A percentile compares a stretch with the other conserved stretches of the same genome.
Conservation (phyloP, 2,797 vertebrate genomes). For the Silurus lanzhouensis region DNA sequence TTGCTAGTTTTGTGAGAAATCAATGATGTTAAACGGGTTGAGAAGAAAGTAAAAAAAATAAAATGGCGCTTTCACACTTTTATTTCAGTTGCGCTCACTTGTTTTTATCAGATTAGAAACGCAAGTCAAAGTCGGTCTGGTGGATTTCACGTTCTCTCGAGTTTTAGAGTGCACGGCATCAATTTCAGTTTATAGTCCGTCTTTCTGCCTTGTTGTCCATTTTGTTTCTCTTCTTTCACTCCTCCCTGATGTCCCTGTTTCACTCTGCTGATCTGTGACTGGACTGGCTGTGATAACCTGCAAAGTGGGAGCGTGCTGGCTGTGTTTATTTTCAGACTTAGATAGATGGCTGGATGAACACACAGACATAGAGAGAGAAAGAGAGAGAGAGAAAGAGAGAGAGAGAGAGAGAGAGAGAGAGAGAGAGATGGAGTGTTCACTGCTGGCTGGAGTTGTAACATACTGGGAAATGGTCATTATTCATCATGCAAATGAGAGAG, state of each 20-base stretch:
- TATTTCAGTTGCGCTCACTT: not conserved
- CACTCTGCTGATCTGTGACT: constrained; percentile 56
- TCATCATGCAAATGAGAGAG: constrained; percentile 41
- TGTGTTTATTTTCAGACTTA: constrained; percentile 46
- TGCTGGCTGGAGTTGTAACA: constrained; percentile 30
- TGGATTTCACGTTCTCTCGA: not conserved
- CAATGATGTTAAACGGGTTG: too few species aligned
- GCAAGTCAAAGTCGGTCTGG: not conserved
- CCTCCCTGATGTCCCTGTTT: constrained; percentile 51
- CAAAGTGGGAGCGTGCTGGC: constrained; percentile 1
- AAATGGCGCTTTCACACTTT: too few species aligned
- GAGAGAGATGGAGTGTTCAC: constrained; percentile 13
- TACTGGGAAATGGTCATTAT: constrained; percentile 25
- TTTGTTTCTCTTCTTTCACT: constrained; percentile 47
- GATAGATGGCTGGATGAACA: constrained; percentile 44
- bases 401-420: constrained; percentile 18
- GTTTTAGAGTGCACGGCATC: not conserved
- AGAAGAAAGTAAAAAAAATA: too few species aligned
- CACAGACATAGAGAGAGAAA: not conserved
- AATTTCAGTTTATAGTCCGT: constrained; percentile 47
- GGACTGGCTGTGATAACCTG: constrained; percentile 55
- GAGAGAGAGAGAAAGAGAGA: constrained; percentile 20
- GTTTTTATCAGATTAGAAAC: not conserved
- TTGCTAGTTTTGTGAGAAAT: too few species aligned
- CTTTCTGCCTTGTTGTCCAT: constrained; percentile 38